These are phyloP conservation scores for Etheostoma nigrum DNA, from an alignment of 2,797 vertebrate genomes.

Conservation along the genomic window DNA sequence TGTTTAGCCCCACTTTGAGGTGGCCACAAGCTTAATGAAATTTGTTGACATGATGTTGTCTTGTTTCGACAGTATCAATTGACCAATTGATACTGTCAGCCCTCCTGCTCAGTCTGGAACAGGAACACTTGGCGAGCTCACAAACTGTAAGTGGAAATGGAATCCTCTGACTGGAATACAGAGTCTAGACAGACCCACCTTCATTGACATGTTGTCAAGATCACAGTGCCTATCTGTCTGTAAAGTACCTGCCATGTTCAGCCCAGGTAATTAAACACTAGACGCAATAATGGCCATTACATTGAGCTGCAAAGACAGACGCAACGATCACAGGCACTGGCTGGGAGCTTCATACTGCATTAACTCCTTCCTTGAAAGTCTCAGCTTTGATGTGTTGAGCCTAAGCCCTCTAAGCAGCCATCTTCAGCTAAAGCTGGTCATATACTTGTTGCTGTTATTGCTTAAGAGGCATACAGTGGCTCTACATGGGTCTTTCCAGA, in stretches of 20 bases:
- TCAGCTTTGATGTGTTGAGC: constrained; percentile 40
- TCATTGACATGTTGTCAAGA: constrained; percentile 58
- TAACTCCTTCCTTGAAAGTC: constrained; percentile 49
- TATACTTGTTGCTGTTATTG: constrained; percentile 43
- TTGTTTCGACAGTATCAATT: constrained; percentile 29
- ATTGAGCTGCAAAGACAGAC: constrained; percentile 31
- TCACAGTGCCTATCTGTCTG: constrained; percentile 64
- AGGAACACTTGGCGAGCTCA: constrained; percentile 47
- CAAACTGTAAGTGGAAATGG: constrained; percentile 58
- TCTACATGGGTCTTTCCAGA: constrained; percentile 56
- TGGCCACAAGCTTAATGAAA: constrained; percentile 10
- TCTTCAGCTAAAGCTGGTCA: constrained; percentile 42
- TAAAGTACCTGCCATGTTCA: constrained; percentile 40
- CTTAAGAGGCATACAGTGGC: constrained; percentile 44
- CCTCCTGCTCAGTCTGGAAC: constrained; percentile 40
- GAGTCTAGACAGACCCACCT: constrained; percentile 61
- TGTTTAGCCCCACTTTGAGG: constrained; percentile 2
- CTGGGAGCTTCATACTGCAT: constrained; percentile 45
- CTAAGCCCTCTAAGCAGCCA: constrained; percentile 41
- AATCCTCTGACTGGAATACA: constrained; percentile 60
- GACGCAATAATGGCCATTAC: constrained; percentile 43
- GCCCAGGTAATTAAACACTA: constrained; percentile 62
- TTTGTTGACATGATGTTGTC: constrained; percentile 40
- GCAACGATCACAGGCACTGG: background rate
- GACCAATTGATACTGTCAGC: constrained; percentile 64